Evolutionary conservation across 2,888 invertebrate genomes (phyloP).

Genomic region (Dryomyza anilis): DNA sequence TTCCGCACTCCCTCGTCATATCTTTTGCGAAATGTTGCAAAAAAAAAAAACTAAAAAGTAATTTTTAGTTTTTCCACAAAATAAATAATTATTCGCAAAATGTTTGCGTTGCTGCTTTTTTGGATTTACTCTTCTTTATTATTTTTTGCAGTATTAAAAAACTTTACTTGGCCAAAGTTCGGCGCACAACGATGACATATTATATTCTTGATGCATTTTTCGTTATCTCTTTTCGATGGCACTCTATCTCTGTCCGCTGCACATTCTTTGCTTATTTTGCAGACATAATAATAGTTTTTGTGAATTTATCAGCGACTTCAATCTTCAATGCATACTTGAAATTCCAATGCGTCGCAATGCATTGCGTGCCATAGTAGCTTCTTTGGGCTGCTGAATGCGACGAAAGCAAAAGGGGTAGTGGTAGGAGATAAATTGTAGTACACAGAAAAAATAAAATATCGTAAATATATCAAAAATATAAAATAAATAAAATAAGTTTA

Average conservation of each 20-base stretch:
- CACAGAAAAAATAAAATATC: no score
- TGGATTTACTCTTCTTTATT: no score
- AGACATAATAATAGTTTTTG: constrained; percentile 19
- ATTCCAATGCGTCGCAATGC: constrained; percentile 14
- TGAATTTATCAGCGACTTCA: constrained; percentile 22
- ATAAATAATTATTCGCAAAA: no score
- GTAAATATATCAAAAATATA: no score
- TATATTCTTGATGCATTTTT: neutral
- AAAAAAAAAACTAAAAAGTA: no score
- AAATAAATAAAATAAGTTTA: no score
- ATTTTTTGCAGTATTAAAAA: no score
- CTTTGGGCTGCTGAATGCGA: neutral
- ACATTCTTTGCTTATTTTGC: neutral
- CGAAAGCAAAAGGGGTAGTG: neutral
- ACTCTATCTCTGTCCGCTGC: neutral
- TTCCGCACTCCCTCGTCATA: neutral
- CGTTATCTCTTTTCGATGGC: neutral
- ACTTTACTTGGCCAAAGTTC: no score
- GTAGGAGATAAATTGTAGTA: no score
- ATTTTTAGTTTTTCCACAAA: no score
- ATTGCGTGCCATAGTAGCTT: neutral
- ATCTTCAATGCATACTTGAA: constrained; percentile 10
- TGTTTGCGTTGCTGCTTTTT: no score
- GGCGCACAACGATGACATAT: neutral
- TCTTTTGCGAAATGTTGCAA: neutral